These are phyloP conservation scores for Limnothrissa miodon DNA, from an alignment of 2,113 vertebrate species.

Conservation along the genomic window DNA sequence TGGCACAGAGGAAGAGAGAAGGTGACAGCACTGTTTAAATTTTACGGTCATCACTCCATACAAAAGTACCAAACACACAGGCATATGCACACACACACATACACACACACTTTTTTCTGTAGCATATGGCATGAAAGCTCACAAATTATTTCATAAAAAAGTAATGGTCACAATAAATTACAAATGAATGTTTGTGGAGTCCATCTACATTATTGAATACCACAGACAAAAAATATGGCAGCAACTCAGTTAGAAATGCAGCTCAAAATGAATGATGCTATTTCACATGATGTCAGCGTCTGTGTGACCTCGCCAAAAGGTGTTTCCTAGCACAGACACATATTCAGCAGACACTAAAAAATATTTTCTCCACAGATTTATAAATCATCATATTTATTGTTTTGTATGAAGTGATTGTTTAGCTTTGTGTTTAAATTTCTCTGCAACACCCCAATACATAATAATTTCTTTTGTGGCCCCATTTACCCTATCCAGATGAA, in stretches of 20 bases:
- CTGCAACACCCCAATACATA: neutral
- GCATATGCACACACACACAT: neutral
- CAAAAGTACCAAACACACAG: neutral
- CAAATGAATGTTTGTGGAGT: conserved; percentile 2
- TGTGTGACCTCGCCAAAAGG: neutral
- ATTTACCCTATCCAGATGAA: neutral
- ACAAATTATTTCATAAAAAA: neutral
- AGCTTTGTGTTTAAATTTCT: neutral
- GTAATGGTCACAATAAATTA: conserved; percentile 12
- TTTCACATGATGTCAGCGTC: neutral
- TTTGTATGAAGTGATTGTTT: neutral
- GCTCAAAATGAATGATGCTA: neutral
- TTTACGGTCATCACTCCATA: conserved; percentile 13
- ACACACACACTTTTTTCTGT: neutral
- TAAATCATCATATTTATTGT: too few relatives aligned
- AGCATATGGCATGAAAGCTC: neutral
- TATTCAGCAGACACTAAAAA: neutral
- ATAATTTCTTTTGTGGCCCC: neutral
- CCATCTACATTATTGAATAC: neutral
- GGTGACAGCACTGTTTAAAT: conserved; percentile 44
- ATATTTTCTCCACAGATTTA: neutral
- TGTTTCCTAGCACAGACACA: neutral
- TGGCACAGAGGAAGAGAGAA: conserved; percentile 56
- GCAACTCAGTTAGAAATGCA: neutral
- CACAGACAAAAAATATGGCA: neutral